Evolutionary conservation across 2,888 invertebrate genomes (phyloP).

Genomic region (Epinotia demarniana): DNA sequence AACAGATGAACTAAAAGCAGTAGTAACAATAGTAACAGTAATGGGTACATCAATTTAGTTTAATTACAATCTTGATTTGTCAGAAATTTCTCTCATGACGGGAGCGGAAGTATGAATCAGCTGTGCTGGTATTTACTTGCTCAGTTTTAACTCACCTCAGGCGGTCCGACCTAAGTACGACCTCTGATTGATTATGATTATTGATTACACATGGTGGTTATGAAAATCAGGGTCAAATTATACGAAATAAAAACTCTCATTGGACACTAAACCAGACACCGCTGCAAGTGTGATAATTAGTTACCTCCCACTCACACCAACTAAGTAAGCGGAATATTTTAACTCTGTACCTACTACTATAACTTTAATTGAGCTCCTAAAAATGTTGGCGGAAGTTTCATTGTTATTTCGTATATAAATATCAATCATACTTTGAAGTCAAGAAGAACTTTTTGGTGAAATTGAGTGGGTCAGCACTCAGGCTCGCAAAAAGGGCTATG

Average conservation of each 20-base stretch:
- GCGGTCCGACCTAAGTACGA: not conserved
- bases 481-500: too few species aligned
- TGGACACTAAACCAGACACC: not conserved
- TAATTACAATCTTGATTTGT: constrained; percentile 25
- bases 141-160: too few species aligned
- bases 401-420: too few species aligned
- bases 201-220: not conserved
- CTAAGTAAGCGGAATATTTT: not conserved
- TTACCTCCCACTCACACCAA: not conserved
- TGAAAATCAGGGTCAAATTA: not conserved
- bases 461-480: too few species aligned
- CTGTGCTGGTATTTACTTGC: too few species aligned
- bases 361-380: not conserved
- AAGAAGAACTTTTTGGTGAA: too few species aligned
- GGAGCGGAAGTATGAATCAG: constrained; percentile 26
- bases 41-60: constrained; percentile 23
- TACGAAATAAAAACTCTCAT: not conserved
- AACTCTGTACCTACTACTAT: not conserved
- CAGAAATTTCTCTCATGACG: constrained; percentile 10
- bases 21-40: not conserved
- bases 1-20: not conserved
- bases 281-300: constrained; percentile 18
- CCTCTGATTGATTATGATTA: not conserved
- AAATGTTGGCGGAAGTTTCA: not conserved
- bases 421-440: too few species aligned